phyloP scores from a whole-genome alignment of 2,888 invertebrate species.

The Fragum whitleyi region DNA sequence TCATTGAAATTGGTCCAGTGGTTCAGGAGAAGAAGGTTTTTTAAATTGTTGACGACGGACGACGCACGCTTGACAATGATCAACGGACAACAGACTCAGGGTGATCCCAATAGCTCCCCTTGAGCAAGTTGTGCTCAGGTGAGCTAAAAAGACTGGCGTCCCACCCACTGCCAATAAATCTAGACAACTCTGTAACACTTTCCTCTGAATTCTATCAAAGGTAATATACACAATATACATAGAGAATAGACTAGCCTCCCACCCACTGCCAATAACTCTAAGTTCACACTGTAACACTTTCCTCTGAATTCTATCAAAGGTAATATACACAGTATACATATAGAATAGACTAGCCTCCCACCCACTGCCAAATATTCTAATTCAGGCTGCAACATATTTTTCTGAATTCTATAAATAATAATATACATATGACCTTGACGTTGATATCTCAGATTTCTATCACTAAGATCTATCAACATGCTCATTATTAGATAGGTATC shows the following conservation, averaged over 20 bases:
- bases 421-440: too few species aligned
- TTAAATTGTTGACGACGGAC: too few species aligned
- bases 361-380: slow-evolving; percentile 94
- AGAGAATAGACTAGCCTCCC: slow-evolving; percentile 95
- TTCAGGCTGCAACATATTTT: slow-evolving; percentile 92
- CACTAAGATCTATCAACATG: too few species aligned
- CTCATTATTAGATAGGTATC: too few species aligned
- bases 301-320: slow-evolving; percentile 69
- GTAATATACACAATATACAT: neutral
- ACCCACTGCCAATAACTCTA: slow-evolving; percentile 93
- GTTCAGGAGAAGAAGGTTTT: too few species aligned
- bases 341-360: slow-evolving; percentile 88
- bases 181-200: slow-evolving; percentile 93
- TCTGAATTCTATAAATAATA: slow-evolving; percentile 69
- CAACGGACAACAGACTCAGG: too few species aligned
- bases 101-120: too few species aligned
- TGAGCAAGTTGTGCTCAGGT: too few species aligned
- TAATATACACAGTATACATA: neutral
- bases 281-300: slow-evolving; percentile 92
- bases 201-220: slow-evolving; percentile 71
- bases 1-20: too few species aligned
- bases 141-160: slow-evolving; percentile 97
- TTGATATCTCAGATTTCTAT: too few species aligned
- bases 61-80: too few species aligned
- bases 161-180: slow-evolving; percentile 95